phyloP scores from a whole-genome alignment of 92 coral and sea anemone species.

The Paragorgia papillata region DNA sequence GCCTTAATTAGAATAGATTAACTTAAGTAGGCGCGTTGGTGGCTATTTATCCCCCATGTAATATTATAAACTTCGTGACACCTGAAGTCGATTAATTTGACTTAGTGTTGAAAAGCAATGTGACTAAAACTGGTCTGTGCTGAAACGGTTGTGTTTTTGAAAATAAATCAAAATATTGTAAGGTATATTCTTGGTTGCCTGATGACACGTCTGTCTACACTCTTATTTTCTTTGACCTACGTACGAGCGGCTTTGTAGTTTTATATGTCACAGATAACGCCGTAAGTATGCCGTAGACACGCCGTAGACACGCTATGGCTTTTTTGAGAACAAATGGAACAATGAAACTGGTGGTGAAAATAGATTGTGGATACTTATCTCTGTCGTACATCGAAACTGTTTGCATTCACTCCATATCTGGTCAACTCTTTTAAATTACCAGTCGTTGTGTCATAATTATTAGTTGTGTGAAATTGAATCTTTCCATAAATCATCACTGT shows the following conservation, averaged over 20 bases:
- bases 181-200: too few relatives aligned
- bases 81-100: not conserved
- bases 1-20: constrained; percentile 19
- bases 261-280: too few relatives aligned
- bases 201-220: not conserved
- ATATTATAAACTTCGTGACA: not conserved
- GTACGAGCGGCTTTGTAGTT: not conserved
- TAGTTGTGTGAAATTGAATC: too few relatives aligned
- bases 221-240: not conserved
- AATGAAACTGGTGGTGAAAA: not conserved
- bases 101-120: not conserved
- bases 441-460: not conserved
- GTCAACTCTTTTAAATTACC: not conserved
- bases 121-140: not conserved
- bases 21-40: constrained; percentile 14
- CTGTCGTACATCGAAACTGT: not conserved
- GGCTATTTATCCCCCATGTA: not conserved
- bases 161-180: not conserved
- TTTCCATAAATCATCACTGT: not conserved
- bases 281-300: too few relatives aligned
- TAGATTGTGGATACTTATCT: not conserved
- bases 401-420: not conserved
- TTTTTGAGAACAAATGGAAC: not conserved
- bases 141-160: not conserved
- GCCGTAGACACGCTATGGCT: too few relatives aligned